Conservation (phyloP, 2,113 vertebrate genomes). For the Seriola dumerili region DNA sequence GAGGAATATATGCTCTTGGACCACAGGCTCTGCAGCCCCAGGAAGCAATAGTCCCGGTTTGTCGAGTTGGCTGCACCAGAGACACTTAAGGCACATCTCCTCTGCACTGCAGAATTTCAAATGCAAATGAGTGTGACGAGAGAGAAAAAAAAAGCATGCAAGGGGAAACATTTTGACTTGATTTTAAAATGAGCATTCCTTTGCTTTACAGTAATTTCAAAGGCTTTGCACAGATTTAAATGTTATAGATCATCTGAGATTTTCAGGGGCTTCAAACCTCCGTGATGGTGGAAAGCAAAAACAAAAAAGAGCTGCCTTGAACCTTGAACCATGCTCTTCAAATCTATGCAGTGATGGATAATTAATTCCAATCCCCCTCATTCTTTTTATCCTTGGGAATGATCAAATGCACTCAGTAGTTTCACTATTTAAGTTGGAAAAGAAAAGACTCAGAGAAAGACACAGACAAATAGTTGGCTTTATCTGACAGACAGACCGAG, state of each 20-base stretch:
- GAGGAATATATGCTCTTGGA: conserved; percentile 51
- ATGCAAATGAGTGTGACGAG: conserved; percentile 2
- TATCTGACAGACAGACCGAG: conserved; percentile 63
- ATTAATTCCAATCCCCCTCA: conserved; percentile 66
- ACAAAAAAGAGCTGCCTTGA: conserved; percentile 33
- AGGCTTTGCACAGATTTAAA: conserved; percentile 36
- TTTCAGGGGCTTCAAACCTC: conserved; percentile 31
- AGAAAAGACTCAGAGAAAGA: conserved; percentile 45
- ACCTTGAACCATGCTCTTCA: conserved; percentile 55
- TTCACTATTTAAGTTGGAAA: conserved; percentile 41
- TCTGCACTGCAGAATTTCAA: conserved; percentile 20
- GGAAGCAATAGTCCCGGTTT: conserved; percentile 41
- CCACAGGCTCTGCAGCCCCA: conserved; percentile 34
- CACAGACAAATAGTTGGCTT: conserved; percentile 65
- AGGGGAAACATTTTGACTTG: neutral
- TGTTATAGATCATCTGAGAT: conserved; percentile 41
- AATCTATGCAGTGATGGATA: conserved; percentile 59
- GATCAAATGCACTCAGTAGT: conserved; percentile 45
- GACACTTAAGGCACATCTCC: neutral
- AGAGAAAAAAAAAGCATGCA: neutral
- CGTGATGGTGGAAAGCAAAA: conserved; percentile 20
- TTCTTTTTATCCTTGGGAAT: conserved; percentile 48
- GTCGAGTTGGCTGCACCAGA: conserved; percentile 26
- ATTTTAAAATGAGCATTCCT: conserved; percentile 34
- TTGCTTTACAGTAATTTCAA: conserved; percentile 46